Percentiles rank a stretch among this genome's conserved stretches.
Evolutionary conservation across 1,140 invertebrate genomes (phyloP).

Genomic region (Araneus ventricosus): DNA sequence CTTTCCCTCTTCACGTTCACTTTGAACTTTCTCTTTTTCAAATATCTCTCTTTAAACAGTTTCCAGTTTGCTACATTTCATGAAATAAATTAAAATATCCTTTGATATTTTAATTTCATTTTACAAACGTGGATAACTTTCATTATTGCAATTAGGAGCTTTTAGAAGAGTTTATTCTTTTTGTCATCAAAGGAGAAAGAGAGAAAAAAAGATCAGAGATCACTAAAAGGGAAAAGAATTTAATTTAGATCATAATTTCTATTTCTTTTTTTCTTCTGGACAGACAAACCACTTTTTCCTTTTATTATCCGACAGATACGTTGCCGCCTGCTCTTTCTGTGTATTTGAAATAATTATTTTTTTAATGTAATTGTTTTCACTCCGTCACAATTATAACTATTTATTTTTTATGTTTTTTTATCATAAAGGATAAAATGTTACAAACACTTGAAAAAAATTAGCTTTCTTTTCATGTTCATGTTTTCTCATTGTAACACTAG

Average conservation of each 20-base stretch:
- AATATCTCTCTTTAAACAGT: background rate
- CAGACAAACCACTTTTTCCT: background rate
- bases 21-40: background rate
- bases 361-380: no score
- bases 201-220: background rate
- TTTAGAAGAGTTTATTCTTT: background rate
- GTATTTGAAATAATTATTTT: no score
- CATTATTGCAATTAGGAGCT: background rate
- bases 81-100: background rate
- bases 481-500: no score
- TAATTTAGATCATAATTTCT: background rate
- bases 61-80: background rate
- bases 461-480: no score
- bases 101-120: conserved; percentile 1
- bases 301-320: background rate
- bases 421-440: no score
- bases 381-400: no score
- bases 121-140: background rate
- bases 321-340: no score
- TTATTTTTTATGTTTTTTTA: no score
- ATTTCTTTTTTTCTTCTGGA: background rate
- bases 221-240: no score
- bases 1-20: background rate
- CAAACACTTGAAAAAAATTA: no score
- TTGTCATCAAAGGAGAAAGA: background rate